phyloP scores from a whole-genome alignment of 2,113 vertebrate genomes.

The Thalassarche chlororhynchos region DNA sequence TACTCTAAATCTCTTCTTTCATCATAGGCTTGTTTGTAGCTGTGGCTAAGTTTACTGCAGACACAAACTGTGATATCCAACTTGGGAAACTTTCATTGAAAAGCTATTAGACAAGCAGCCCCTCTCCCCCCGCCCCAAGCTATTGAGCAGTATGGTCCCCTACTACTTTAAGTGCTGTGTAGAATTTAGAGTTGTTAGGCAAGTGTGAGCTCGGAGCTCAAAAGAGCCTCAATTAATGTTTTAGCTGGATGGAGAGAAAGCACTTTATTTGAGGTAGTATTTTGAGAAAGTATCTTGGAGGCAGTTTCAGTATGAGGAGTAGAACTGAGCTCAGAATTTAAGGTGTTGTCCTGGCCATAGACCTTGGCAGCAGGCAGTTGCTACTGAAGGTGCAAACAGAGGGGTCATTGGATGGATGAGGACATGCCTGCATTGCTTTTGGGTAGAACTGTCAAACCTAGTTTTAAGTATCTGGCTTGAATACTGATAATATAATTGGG shows the following conservation, averaged over 20 bases:
- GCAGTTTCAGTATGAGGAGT: neutral
- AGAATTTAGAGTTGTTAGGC: neutral
- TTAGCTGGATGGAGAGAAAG: neutral
- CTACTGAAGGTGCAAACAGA: neutral
- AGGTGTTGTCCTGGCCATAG: neutral
- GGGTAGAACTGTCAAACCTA: neutral
- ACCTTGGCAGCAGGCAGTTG: neutral
- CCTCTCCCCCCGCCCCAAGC: neutral
- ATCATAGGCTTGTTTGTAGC: neutral
- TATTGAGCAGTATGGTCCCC: neutral
- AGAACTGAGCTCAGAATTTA: neutral
- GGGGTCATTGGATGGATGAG: neutral
- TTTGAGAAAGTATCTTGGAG: rapidly evolving
- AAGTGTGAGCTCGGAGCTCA: neutral
- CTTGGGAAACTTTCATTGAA: neutral
- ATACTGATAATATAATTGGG: neutral
- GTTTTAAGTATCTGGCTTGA: neutral
- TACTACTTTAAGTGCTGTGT: neutral
- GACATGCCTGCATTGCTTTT: neutral
- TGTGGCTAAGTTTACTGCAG: neutral
- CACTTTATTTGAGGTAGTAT: rapidly evolving
- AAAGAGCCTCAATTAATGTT: neutral
- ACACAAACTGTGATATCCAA: neutral
- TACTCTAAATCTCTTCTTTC: neutral
- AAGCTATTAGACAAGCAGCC: neutral